Evolutionary conservation across 2,888 invertebrate genomes (phyloP).

Genomic region (Mechanitis messenoides): DNA sequence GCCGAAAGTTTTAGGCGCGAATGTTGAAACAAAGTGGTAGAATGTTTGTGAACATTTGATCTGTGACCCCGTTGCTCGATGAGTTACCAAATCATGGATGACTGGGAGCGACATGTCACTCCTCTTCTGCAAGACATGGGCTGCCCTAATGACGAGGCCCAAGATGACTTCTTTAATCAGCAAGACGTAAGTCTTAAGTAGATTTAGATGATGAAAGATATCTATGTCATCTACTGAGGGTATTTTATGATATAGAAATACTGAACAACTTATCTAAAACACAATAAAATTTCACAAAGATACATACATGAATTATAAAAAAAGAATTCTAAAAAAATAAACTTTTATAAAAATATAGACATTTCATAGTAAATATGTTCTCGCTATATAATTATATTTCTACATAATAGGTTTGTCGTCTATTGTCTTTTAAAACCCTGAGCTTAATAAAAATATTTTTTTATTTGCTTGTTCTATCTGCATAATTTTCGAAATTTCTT

Average conservation of each 20-base stretch:
- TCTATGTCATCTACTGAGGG: neutral
- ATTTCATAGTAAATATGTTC: too few species aligned
- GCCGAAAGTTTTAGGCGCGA: conserved; percentile 70
- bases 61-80: conserved; percentile 23
- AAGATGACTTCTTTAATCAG: conserved; percentile 77
- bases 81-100: conserved; percentile 64
- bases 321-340: too few species aligned
- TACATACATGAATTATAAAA: too few species aligned
- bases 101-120: conserved; percentile 78
- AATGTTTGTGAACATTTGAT: conserved; percentile 55
- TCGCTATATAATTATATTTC: too few species aligned
- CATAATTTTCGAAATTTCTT: too few species aligned
- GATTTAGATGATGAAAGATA: neutral
- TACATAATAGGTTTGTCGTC: too few species aligned
- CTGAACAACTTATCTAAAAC: too few species aligned
- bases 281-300: too few species aligned
- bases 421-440: too few species aligned
- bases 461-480: too few species aligned
- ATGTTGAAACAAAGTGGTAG: conserved; percentile 50
- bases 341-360: too few species aligned
- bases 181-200: conserved; percentile 71
- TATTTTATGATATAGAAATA: neutral
- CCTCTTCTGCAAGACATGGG: conserved; percentile 78
- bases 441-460: too few species aligned
- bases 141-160: conserved; percentile 71